Base-by-base conservation (phyloP, 2,113 vertebrate genomes). In the Arvicanthis niloticus region DNA sequence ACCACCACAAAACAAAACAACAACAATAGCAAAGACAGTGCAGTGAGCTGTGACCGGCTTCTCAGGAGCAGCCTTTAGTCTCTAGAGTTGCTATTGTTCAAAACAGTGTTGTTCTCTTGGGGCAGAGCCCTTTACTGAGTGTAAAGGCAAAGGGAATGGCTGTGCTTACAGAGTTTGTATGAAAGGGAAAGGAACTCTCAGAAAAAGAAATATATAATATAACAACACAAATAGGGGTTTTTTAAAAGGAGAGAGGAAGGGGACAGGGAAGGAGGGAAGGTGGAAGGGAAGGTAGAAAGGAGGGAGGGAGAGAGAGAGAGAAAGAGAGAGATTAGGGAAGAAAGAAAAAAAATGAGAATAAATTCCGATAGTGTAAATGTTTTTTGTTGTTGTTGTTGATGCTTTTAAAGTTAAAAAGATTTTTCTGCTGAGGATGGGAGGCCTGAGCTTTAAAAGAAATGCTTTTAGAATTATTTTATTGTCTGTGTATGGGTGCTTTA, bases 131-230 rank as follows among this genome's bases (percentile, higher is more conserved):
- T 77, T 26, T 31, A 19, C 56, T 62, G 81, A 19, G n/a, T 42
- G 2, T 17, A 26, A 86, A 58, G 68, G 37, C 37, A 86, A 16
- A 73, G 88, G 60, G 53, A 70, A 80, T 70, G 40, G 40, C 8
- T 78, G n/a, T 82, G 21, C 60, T 95, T 86, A 84, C 40, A 68
- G 56, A 93, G 48, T 70, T 87, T 94, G 91, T 89, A 31, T 45
- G 24, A 76, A 60, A 91, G 42, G 29, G 65, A 94, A 93, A 68
- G 68, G 19, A 78, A 68, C 40, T 78, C 9, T 15, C 62, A 85
- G 34, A 80, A 88, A 91, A 89, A 67, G 16, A 65, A 80, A 76
- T 78, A 22, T 9, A 65, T 77, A 4, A 2, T n/a, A 29, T 75
- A 31, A 81, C 24, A 51, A 13, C 65, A 76, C 13, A 88, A 92